A percentile compares a stretch with the other conserved stretches of the same genome.
Conservation (phyloP, 2,797 vertebrate species). For the Hydrolagus colliei region DNA sequence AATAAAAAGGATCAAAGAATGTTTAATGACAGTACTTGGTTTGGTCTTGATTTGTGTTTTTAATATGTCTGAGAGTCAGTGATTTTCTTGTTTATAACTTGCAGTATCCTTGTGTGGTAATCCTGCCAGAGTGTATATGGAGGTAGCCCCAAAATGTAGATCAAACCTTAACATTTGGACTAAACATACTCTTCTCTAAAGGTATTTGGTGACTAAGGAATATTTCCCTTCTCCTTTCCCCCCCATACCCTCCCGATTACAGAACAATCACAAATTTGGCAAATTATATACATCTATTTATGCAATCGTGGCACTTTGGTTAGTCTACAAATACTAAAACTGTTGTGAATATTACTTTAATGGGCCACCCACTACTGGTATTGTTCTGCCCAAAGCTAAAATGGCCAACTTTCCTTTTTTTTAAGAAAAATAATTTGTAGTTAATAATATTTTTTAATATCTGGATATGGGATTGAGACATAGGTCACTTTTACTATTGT, state of each 20-base stretch:
- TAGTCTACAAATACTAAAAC: not conserved
- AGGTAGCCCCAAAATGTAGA: not conserved
- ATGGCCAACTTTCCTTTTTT: not conserved
- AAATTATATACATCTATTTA: not conserved
- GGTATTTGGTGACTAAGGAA: not conserved
- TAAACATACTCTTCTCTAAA: not conserved
- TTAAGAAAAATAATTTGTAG: not conserved
- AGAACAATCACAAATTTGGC: not conserved
- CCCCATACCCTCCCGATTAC: not conserved
- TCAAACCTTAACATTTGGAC: not conserved
- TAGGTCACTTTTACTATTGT: not conserved
- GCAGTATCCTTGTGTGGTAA: constrained; percentile 8
- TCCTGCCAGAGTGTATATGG: not conserved
- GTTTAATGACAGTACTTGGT: not conserved
- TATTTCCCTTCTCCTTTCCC: not conserved
- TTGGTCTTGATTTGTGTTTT: not conserved
- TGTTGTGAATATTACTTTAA: not conserved
- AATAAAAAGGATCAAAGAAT: not conserved
- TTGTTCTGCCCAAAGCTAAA: not conserved
- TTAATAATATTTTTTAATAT: not conserved
- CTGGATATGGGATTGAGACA: not conserved
- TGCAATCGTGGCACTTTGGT: not conserved
- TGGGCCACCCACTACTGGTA: not conserved
- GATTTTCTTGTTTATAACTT: not conserved
- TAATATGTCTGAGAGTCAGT: not conserved